Base-by-base conservation (phyloP, 2,888 invertebrate genomes). In the Smittia aterrima region DNA sequence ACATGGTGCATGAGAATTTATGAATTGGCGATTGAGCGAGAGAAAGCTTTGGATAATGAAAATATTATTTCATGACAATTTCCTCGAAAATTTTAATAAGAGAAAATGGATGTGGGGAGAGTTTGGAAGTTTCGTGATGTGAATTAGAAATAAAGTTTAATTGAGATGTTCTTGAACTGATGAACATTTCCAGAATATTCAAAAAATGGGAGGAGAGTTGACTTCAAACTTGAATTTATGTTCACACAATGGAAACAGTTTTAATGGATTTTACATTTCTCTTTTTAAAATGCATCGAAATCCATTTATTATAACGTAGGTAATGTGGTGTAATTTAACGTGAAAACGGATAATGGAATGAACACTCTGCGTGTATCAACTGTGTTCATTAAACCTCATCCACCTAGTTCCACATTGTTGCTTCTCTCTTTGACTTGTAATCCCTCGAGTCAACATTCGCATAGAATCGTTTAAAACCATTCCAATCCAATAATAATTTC, bases 361-460 rank as follows among this genome's bases (percentile, higher is more conserved):
- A 47, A 47, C 47, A 7, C 3, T 38, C 4, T 7, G 38, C 4
- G 38, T 38, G 38, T 38, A 38, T 38, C 38, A 38, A 38, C 38
- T 68, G 41, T 47, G 70, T 71, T 54, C 70, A 71, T 71, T 71
- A 71, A 54, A 71, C 47, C 47, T 47, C 47, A 47, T 47, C 47
- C 47, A 47, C 47, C 47, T 47, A 47, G 47, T 47, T 47, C 47
- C 47, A 47, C 47, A 47, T 47, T 47, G 47, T 47, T 47, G 47
- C 47, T 47, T 47, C 16, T 47, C 16, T 47, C 7, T 11, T 47
- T 47, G 47, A 7, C 47, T 47, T n/a, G 47, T 47, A 47, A 47
- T 47, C 47, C 47, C 47, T 16, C 13, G 47, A 4, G 47, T 47
- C 7, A 47, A 47, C 4, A 47, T 47, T n/a, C 47, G n/a, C 13